A percentile compares a stretch with the other conserved stretches of the same genome.
Conservation (phyloP, 2,113 vertebrate genomes). For the Mellivora capensis region DNA sequence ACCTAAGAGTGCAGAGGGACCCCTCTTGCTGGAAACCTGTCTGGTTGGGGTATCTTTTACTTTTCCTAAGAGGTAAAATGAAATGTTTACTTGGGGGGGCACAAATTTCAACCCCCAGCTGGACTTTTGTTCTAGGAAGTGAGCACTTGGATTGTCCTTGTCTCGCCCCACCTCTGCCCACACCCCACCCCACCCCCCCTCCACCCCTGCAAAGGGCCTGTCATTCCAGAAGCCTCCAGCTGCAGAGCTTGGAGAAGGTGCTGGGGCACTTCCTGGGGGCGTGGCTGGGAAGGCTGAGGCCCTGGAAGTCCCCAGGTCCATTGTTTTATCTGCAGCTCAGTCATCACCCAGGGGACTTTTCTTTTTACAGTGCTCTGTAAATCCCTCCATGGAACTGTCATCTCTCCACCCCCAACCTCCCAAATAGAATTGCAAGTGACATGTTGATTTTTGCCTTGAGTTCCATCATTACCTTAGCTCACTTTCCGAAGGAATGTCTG, state of each 20-base stretch:
- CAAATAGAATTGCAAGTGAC: rapidly evolving
- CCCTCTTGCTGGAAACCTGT: not conserved
- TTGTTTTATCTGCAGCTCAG: not conserved
- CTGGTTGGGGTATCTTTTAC: not conserved
- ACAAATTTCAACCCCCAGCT: not conserved
- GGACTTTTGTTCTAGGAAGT: conserved; percentile 3
- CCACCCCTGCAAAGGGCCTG: not conserved
- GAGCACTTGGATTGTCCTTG: not conserved
- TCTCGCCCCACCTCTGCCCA: not conserved
- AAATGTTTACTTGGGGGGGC: not conserved
- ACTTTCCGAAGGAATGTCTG: conserved; percentile 45
- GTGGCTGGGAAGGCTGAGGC: not conserved
- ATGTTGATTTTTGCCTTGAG: conserved; percentile 14
- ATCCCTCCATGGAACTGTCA: not conserved
- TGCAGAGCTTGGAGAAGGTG: not conserved
- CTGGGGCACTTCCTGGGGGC: not conserved
- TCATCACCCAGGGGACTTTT: not conserved
- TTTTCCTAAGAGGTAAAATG: not conserved
- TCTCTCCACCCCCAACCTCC: not conserved
- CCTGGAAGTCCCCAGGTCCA: conserved; percentile 63
- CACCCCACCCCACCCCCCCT: too few species aligned
- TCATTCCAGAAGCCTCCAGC: not conserved
- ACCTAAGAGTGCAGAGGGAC: not conserved
- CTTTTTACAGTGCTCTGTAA: conserved; percentile 12
- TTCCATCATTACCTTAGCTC: conserved; percentile 29